A percentile compares a stretch with the other conserved stretches of the same genome.
Evolutionary conservation across 2,113 vertebrate genomes (phyloP).

Genomic region (Aptenodytes forsteri): DNA sequence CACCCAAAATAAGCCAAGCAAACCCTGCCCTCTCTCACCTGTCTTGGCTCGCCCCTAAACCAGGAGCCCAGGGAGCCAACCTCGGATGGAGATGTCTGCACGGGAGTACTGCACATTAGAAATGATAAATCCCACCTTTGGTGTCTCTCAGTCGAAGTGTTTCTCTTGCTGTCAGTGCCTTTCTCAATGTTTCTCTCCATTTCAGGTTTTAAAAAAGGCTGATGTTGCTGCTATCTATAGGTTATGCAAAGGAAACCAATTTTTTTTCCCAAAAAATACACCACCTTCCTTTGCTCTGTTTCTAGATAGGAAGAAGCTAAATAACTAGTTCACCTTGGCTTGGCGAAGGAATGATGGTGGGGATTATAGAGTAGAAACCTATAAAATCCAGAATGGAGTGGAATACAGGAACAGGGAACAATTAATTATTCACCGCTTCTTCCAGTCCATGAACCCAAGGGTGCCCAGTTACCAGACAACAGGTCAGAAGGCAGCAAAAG

Average conservation of each 20-base stretch:
- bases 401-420: not conserved
- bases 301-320: not conserved
- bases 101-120: not conserved
- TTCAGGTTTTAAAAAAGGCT: slow-evolving; percentile 1
- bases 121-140: not conserved
- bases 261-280: not conserved
- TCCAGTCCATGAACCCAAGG: not conserved
- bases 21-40: not conserved
- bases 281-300: not conserved
- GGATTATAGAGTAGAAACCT: not conserved
- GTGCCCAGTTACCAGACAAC: not conserved
- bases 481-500: not conserved
- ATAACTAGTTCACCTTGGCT: not conserved
- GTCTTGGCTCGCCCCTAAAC: not conserved
- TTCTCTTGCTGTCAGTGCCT: not conserved
- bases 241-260: not conserved
- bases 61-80: not conserved
- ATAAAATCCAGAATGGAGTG: not conserved
- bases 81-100: not conserved
- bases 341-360: not conserved
- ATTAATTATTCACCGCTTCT: not conserved
- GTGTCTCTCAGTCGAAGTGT: not conserved
- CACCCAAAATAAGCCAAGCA: not conserved
- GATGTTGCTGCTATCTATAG: not conserved
- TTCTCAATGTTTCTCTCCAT: not conserved